A percentile compares a stretch with the other conserved stretches of the same genome.
These are phyloP conservation scores for Cremastinae sp. DNA, from an alignment of 2,888 invertebrate species.

Conservation along the genomic window DNA sequence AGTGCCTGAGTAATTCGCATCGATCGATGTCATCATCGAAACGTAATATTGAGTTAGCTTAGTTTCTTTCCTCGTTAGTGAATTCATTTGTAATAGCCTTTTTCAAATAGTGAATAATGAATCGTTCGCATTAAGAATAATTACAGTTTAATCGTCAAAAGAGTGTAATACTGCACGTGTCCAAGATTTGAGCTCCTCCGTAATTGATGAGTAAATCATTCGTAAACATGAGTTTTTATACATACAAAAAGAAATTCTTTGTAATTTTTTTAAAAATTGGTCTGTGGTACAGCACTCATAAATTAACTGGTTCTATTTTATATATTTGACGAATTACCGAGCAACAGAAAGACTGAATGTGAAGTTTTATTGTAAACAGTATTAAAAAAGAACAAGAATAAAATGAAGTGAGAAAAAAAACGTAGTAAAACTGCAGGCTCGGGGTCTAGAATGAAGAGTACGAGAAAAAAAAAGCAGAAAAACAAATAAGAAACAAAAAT, in stretches of 20 bases:
- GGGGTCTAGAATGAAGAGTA: conserved; percentile 30
- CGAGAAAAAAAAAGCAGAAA: conserved; percentile 42
- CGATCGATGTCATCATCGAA: conserved; percentile 10
- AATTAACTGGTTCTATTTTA: conserved; percentile 46
- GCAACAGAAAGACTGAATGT: conserved; percentile 73
- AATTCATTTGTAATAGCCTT: conserved; percentile 43
- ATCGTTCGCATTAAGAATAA: conserved; percentile 25
- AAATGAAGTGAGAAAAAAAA: conserved; percentile 22
- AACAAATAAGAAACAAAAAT: conserved; percentile 57
- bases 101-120: conserved; percentile 44
- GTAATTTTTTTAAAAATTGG: conserved; percentile 36
- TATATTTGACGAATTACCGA: conserved; percentile 63
- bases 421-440: conserved; percentile 21
- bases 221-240: conserved; percentile 45
- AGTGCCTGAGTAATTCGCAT: conserved; percentile 31
- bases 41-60: conserved; percentile 10
- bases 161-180: conserved; percentile 68
- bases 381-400: conserved; percentile 65
- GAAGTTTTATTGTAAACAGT: conserved; percentile 74
- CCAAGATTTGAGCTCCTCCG: conserved; percentile 71
- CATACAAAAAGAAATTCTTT: conserved; percentile 15
- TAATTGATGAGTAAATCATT: conserved; percentile 61
- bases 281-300: conserved; percentile 24
- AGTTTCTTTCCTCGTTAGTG: conserved; percentile 24
- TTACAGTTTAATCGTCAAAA: conserved; percentile 30